Percentiles rank a stretch among this genome's conserved stretches.
phyloP scores from a whole-genome alignment of 2,888 invertebrate species.

The Agonopterix alstromeriana region DNA sequence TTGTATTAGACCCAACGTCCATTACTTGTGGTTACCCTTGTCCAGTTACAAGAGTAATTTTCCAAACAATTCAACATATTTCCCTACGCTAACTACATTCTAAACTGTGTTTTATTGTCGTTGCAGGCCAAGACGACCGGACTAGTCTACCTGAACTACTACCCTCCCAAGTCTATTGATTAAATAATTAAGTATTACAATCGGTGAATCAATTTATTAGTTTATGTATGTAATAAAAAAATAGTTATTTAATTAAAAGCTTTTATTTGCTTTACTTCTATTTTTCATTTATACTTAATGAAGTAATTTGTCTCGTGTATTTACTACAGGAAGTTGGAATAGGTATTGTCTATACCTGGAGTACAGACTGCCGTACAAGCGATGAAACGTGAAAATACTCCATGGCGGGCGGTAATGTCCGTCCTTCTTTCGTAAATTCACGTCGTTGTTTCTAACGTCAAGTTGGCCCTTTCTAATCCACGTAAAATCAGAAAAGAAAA shows the following conservation, averaged over 20 bases:
- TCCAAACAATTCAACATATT: neutral
- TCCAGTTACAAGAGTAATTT: too few relatives aligned
- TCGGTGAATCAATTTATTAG: constrained; percentile 19
- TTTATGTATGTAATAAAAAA: constrained; percentile 13
- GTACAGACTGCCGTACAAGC: too few relatives aligned
- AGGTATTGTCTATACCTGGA: too few relatives aligned
- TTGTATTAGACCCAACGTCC: too few relatives aligned
- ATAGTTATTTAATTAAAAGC: constrained; percentile 12
- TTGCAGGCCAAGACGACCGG: constrained; percentile 78
- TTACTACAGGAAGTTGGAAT: too few relatives aligned
- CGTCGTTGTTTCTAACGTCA: too few relatives aligned
- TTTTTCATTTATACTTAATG: constrained; percentile 1
- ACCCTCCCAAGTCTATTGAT: constrained; percentile 77
- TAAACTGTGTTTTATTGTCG: neutral
- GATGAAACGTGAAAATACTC: too few relatives aligned
- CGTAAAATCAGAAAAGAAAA: too few relatives aligned
- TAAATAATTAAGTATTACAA: constrained; percentile 31
- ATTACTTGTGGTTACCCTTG: too few relatives aligned
- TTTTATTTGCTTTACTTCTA: neutral
- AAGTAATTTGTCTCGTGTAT: neutral
- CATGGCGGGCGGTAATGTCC: too few relatives aligned
- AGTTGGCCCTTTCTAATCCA: too few relatives aligned
- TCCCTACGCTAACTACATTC: neutral
- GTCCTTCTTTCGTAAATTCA: too few relatives aligned
- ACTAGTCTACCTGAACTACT: constrained; percentile 79